phyloP scores from a whole-genome alignment of 2,797 vertebrate genomes.

The Lateolabrax maculatus region DNA sequence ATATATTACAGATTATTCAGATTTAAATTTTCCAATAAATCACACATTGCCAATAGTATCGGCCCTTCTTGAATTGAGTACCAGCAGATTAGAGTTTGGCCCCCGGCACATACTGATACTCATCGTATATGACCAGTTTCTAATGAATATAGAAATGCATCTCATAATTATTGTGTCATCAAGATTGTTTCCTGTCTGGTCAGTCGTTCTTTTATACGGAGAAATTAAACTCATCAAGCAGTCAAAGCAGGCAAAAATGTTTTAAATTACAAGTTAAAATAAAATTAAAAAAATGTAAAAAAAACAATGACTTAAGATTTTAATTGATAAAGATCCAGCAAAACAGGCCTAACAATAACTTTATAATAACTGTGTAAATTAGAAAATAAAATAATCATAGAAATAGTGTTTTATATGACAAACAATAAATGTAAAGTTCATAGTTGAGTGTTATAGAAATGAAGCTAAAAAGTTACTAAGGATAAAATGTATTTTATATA shows the following conservation, averaged over 20 bases:
- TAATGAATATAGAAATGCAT: background rate
- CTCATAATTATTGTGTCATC: background rate
- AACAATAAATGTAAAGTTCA: too few relatives aligned
- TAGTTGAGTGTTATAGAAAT: too few relatives aligned
- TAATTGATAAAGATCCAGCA: background rate
- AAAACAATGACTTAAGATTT: too few relatives aligned
- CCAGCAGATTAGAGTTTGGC: background rate
- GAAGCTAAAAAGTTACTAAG: background rate
- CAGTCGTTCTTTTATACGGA: too few relatives aligned
- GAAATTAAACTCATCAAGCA: too few relatives aligned
- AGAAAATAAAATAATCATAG: background rate
- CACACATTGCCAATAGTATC: background rate
- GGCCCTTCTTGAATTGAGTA: background rate
- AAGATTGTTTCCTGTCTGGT: too few relatives aligned
- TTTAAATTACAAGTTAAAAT: too few relatives aligned
- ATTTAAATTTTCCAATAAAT: constrained; percentile 2
- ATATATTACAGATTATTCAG: constrained; percentile 8
- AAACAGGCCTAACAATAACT: background rate
- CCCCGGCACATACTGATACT: background rate
- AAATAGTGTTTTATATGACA: too few relatives aligned
- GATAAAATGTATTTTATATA: too few relatives aligned
- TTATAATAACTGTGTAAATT: background rate
- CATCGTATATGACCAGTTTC: background rate
- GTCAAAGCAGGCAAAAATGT: too few relatives aligned
- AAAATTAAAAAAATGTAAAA: too few relatives aligned